These are phyloP conservation scores for Tachypleus tridentatus DNA, from an alignment of 1,140 invertebrate species.

Conservation along the genomic window DNA sequence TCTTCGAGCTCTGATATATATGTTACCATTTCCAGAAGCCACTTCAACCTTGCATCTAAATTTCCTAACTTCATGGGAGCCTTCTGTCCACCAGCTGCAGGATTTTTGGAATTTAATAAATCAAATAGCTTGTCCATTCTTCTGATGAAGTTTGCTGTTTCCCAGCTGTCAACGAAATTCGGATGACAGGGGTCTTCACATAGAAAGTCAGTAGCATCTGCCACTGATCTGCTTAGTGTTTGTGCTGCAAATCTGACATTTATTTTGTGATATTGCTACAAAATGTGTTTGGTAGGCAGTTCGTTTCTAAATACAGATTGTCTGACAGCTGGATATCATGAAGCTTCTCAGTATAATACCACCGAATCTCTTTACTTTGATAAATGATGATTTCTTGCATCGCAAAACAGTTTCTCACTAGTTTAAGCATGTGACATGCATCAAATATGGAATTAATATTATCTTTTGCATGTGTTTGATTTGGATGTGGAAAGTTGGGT, in stretches of 20 bases:
- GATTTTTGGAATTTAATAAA: slow-evolving; percentile 4
- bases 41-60: background rate
- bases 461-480: no score
- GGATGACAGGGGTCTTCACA: background rate
- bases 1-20: background rate
- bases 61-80: background rate
- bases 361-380: no score
- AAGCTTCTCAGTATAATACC: no score
- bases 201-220: background rate
- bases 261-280: slow-evolving; percentile 3
- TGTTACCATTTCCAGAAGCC: background rate
- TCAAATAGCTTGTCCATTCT: slow-evolving; percentile 1
- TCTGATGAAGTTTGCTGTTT: background rate
- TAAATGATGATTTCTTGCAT: no score
- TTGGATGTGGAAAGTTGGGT: no score
- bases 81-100: background rate
- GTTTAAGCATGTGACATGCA: no score
- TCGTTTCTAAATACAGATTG: background rate
- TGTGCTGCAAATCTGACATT: slow-evolving; percentile 5
- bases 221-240: slow-evolving; percentile 6
- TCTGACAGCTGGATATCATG: no score
- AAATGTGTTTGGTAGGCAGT: background rate
- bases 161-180: background rate
- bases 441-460: no score
- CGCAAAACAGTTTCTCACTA: no score